phyloP scores from a whole-genome alignment of 1,140 invertebrate genomes.

The Brachionus asplanchnoidis region DNA sequence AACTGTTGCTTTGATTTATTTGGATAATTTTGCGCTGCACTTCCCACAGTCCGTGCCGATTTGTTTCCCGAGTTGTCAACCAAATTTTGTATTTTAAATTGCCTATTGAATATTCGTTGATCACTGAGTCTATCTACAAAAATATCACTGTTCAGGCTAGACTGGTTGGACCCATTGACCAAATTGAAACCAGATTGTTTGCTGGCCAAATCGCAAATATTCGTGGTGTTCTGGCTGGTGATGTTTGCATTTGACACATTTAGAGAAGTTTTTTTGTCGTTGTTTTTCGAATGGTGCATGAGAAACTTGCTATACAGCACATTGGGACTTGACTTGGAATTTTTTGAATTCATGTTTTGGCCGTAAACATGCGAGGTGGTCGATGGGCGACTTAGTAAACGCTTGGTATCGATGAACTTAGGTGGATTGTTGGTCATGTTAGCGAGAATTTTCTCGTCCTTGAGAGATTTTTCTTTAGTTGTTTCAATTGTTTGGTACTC shows the following conservation, averaged over 20 bases:
- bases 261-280: not conserved
- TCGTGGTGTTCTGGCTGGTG: not conserved
- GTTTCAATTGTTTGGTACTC: not conserved
- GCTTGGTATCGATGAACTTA: not conserved
- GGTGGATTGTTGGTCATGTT: not conserved
- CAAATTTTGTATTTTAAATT: constrained; percentile 32
- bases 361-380: not conserved
- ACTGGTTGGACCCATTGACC: constrained; percentile 3
- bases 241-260: constrained; percentile 5
- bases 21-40: not conserved
- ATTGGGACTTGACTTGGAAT: constrained; percentile 9
- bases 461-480: not conserved
- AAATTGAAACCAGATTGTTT: not conserved
- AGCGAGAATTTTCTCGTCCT: not conserved
- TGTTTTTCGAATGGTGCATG: not conserved
- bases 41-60: not conserved
- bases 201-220: not conserved
- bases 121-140: constrained; percentile 30
- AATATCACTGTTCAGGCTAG: constrained; percentile 26
- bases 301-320: not conserved
- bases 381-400: not conserved
- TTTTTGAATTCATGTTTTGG: not conserved
- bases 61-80: not conserved
- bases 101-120: constrained; percentile 36
- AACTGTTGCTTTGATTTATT: not conserved